Evolutionary conservation across 2,888 invertebrate species (phyloP).

Genomic region (Eilema griseolum): DNA sequence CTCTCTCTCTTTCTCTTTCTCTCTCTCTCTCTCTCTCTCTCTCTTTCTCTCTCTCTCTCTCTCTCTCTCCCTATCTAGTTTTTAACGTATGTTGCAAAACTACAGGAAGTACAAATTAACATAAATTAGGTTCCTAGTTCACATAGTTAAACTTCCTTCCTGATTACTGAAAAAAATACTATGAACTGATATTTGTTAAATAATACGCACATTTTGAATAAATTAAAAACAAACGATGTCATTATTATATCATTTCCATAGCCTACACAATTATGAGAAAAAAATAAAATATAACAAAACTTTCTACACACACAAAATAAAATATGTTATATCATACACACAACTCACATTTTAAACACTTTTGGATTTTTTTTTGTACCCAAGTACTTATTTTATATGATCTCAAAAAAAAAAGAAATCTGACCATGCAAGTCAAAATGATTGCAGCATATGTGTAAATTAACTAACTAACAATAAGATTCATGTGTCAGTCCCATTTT

Average conservation of each 20-base stretch:
- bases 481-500: not conserved
- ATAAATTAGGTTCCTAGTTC: not conserved
- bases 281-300: not conserved
- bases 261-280: not conserved
- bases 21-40: too few relatives aligned
- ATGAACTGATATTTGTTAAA: not conserved
- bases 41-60: too few relatives aligned
- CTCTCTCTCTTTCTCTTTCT: too few relatives aligned
- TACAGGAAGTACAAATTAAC: too few relatives aligned
- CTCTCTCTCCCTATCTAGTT: too few relatives aligned
- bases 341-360: not conserved
- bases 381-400: not conserved
- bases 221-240: not conserved
- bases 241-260: not conserved
- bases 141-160: too few relatives aligned
- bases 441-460: too few relatives aligned
- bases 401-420: not conserved
- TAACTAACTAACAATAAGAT: not conserved
- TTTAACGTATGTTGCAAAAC: too few relatives aligned
- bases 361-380: not conserved
- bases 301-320: not conserved
- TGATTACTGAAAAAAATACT: not conserved
- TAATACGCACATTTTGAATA: not conserved
- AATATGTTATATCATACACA: not conserved
- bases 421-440: too few relatives aligned